Evolutionary conservation across 2,888 invertebrate species (phyloP).

Genomic region (Cetonia aurata): DNA sequence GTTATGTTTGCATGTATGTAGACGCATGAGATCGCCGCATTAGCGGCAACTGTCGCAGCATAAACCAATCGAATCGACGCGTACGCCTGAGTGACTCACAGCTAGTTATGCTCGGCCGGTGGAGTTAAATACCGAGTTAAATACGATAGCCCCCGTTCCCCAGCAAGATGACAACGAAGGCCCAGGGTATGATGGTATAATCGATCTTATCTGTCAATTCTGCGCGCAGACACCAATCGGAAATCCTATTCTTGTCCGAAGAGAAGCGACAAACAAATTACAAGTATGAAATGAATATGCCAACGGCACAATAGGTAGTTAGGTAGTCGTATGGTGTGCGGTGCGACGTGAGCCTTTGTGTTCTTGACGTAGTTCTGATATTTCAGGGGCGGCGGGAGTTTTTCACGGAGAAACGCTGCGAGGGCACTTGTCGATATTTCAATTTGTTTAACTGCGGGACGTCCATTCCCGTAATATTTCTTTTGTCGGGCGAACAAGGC

Average conservation of each 20-base stretch:
- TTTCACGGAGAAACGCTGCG: constrained; percentile 43
- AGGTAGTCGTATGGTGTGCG: constrained; percentile 51
- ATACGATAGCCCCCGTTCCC: background rate
- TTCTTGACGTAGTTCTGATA: constrained; percentile 53
- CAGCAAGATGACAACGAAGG: background rate
- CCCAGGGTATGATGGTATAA: constrained; percentile 44
- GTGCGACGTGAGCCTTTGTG: constrained; percentile 47
- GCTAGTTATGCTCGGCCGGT: too few species aligned
- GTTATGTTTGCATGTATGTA: constrained; percentile 12
- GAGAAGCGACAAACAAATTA: constrained; percentile 59
- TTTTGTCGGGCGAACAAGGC: constrained; percentile 12
- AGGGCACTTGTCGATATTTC: constrained; percentile 42
- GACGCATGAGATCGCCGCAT: constrained; percentile 9
- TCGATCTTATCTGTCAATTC: constrained; percentile 60
- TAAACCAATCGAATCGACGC: constrained; percentile 31
- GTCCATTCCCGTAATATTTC: constrained; percentile 31
- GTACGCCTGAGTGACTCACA: constrained; percentile 22
- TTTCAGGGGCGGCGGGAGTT: constrained; percentile 45
- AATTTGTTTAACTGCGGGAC: constrained; percentile 36
- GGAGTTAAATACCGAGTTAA: constrained; percentile 1
- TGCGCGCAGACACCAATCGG: constrained; percentile 47
- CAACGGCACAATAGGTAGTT: constrained; percentile 58
- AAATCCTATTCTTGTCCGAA: constrained; percentile 44
- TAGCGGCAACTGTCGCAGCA: constrained; percentile 22
- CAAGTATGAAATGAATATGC: constrained; percentile 59